Evolutionary conservation across 2,888 invertebrate genomes (phyloP).

Genomic region (Sminthurides aquaticus): DNA sequence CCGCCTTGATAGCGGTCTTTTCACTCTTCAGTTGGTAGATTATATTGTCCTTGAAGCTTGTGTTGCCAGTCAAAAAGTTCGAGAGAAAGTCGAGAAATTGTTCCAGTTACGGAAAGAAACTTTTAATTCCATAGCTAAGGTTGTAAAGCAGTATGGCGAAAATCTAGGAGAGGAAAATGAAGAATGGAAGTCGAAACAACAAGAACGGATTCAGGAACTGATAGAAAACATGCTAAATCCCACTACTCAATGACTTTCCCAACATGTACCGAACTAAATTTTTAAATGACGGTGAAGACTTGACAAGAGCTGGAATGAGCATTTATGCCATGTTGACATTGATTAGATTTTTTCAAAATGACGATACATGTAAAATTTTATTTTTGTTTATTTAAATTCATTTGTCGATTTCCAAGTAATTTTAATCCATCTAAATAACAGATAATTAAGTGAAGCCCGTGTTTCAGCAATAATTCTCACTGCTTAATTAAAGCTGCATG

Average conservation of each 20-base stretch:
- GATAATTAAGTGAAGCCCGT: no score
- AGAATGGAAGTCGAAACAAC: slow-evolving; percentile 79
- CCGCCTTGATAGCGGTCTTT: slow-evolving; percentile 87
- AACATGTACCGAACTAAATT: no score
- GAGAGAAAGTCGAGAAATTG: slow-evolving; percentile 80
- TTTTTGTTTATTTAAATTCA: no score
- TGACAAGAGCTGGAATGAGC: no score
- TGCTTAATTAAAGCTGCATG: no score
- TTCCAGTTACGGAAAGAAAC: slow-evolving; percentile 83
- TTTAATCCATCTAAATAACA: no score
- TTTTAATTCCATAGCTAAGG: slow-evolving; percentile 81
- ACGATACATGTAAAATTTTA: no score
- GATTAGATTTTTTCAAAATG: no score
- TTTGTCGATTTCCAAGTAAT: no score
- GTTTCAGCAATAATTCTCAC: no score
- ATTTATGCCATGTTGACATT: no score
- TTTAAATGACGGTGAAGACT: neutral
- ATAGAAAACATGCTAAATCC: slow-evolving; percentile 69
- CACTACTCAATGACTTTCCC: no score
- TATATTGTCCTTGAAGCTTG: slow-evolving; percentile 58
- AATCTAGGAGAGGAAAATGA: slow-evolving; percentile 85
- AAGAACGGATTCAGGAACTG: slow-evolving; percentile 76
- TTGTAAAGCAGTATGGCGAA: slow-evolving; percentile 80
- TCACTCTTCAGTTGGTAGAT: slow-evolving; percentile 89
- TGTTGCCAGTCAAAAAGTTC: slow-evolving; percentile 52